Evolutionary conservation across 1,140 invertebrate genomes (phyloP), one percentile per base, ranked within the genome.

Genomic region (Drosophila orena): DNA sequence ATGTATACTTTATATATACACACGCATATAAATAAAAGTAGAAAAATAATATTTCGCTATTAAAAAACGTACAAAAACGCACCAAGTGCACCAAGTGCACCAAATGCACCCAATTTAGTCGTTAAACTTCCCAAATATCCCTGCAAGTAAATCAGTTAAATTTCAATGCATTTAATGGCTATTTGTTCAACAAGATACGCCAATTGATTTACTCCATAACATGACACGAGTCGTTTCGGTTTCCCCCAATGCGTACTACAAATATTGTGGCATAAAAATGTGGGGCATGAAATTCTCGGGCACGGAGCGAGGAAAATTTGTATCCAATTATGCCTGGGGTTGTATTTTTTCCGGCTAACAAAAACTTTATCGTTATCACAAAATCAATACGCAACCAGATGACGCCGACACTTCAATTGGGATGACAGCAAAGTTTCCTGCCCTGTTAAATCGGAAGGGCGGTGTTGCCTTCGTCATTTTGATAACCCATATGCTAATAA

Each of bases 401-500:
- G 84, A 86, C 83, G 83, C 83, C 70, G 46, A 76, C 58, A 78
- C 77, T 80, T 75, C 61, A 73, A 55, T 56, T 44, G 46, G 46
- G 27, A 65, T 43, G n/a, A 7, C 6, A 44, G 49, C 27, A 15
- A 38, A 12, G 42, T 4, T 24, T 24, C 24, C 24, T 4, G 24
- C 4, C 24, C 24, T 24, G 24, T 24, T 4, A 58, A 38, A n/a
- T 2, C 35, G 17, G 15, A 2, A 24, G 35, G 24, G 34, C 7
- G 8, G 14, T 7, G 35, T 3, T 30, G 35, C 38, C 54, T 43
- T 40, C 72, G 74, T 68, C 61, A 54, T 44, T 47, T 50, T 59
- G 70, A 86, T 86, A 88, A 88, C 65, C 83, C 84, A 89, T 83
- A 88, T 79, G 83, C 84, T 88, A 88, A 88, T 88, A 88, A 79